phyloP scores from a whole-genome alignment of 2,797 vertebrate species.

The Columba guinea region DNA sequence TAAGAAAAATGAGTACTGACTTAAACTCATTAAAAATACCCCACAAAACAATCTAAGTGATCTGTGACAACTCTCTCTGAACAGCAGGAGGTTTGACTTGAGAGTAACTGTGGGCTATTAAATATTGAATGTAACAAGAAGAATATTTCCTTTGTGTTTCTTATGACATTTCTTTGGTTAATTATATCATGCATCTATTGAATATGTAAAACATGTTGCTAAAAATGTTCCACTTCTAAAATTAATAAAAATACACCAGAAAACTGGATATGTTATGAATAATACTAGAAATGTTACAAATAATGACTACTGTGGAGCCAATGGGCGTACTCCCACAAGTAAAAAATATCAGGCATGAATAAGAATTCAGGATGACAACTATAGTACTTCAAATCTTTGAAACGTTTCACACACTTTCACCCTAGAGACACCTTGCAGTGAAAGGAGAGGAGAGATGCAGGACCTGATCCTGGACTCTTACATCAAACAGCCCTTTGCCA shows the following conservation, averaged over 20 bases:
- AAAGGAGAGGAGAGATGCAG: not conserved
- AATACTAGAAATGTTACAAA: conserved; percentile 48
- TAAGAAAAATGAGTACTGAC: not conserved
- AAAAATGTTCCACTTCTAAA: conserved; percentile 43
- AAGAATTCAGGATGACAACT: conserved; percentile 28
- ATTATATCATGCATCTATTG: conserved; percentile 46
- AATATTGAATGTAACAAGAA: conserved; percentile 21
- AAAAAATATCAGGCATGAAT: conserved; percentile 32
- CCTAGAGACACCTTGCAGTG: not conserved
- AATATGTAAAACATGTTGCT: conserved; percentile 26
- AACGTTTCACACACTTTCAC: not conserved
- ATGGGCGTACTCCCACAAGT: conserved; percentile 9
- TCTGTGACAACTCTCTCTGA: not conserved
- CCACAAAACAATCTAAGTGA: not conserved
- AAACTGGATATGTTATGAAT: conserved; percentile 44
- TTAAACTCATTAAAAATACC: not conserved
- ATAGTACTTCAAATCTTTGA: conserved; percentile 6
- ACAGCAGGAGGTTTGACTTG: conserved; percentile 12
- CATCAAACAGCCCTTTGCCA: not conserved
- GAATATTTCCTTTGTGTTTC: conserved; percentile 39
- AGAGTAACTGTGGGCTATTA: conserved; percentile 20
- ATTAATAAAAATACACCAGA: conserved; percentile 42
- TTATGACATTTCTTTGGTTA: conserved; percentile 31
- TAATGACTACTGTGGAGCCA: conserved; percentile 16
- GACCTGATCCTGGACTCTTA: not conserved